Conservation (phyloP, 2,888 invertebrate species). For the Epiblema foenella region DNA sequence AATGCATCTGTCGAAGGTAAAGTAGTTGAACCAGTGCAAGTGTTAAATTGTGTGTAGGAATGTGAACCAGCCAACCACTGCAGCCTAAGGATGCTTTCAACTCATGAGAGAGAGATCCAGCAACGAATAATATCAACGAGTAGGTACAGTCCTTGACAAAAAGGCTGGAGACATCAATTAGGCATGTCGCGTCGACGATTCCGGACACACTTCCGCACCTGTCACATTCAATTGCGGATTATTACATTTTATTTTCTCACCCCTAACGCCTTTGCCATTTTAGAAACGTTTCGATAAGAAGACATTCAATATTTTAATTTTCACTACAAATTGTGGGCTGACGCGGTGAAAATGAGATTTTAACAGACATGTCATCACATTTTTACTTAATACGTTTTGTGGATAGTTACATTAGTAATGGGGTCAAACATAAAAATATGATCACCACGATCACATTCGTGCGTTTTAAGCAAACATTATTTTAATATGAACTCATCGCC, state of each 20-base stretch:
- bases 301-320: slow-evolving; percentile 27
- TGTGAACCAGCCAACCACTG: too few species aligned
- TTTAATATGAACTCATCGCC: too few species aligned
- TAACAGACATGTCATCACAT: slow-evolving; percentile 30
- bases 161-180: slow-evolving; percentile 26
- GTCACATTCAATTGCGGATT: slow-evolving; percentile 33
- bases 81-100: too few species aligned
- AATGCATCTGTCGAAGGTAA: too few species aligned
- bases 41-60: too few species aligned
- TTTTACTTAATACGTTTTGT: background rate
- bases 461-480: too few species aligned
- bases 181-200: slow-evolving; percentile 21
- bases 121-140: background rate
- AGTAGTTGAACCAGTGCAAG: too few species aligned
- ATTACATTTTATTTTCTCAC: slow-evolving; percentile 34
- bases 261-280: slow-evolving; percentile 7
- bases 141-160: slow-evolving; percentile 11
- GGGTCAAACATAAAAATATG: background rate
- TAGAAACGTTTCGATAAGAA: slow-evolving; percentile 21
- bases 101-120: too few species aligned
- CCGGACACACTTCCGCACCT: slow-evolving; percentile 31
- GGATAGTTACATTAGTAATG: background rate
- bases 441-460: background rate
- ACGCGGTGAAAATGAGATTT: slow-evolving; percentile 30
- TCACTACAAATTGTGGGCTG: slow-evolving; percentile 23